Conservation (phyloP, 2,113 vertebrate species). For the Notarius lentiginosus region DNA sequence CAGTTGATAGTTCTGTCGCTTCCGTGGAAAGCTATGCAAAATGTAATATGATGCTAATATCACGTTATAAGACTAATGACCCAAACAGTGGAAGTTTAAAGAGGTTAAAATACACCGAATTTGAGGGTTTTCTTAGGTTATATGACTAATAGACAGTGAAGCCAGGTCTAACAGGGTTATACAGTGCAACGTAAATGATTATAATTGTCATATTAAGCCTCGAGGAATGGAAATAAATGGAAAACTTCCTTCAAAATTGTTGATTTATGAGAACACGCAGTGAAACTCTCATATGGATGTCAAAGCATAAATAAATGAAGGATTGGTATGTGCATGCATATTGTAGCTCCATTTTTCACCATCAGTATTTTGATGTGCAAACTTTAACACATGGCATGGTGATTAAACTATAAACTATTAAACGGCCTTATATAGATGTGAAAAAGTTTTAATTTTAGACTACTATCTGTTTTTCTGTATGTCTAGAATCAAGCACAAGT, state of each 20-base stretch:
- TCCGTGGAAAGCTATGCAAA: not conserved
- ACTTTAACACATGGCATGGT: not conserved
- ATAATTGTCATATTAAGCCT: not conserved
- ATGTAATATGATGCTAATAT: not conserved
- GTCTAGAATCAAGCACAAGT: not conserved
- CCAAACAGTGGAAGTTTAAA: not conserved
- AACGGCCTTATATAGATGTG: not conserved
- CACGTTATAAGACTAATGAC: too few species aligned
- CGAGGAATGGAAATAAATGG: not conserved
- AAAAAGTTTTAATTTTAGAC: not conserved
- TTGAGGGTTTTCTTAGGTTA: not conserved
- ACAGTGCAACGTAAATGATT: not conserved
- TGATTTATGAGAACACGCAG: not conserved
- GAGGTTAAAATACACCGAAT: not conserved
- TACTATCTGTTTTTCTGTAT: not conserved
- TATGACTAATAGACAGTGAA: too few species aligned
- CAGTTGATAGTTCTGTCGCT: too few species aligned
- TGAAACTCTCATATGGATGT: not conserved
- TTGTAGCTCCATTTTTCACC: not conserved
- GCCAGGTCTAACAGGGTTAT: not conserved
- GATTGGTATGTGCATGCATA: not conserved
- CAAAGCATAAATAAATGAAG: not conserved
- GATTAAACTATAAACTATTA: not conserved
- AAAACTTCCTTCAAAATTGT: not conserved
- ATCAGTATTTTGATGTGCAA: not conserved